Conservation (phyloP, 2,888 invertebrate species). For the Mallateleia sp. region DNA sequence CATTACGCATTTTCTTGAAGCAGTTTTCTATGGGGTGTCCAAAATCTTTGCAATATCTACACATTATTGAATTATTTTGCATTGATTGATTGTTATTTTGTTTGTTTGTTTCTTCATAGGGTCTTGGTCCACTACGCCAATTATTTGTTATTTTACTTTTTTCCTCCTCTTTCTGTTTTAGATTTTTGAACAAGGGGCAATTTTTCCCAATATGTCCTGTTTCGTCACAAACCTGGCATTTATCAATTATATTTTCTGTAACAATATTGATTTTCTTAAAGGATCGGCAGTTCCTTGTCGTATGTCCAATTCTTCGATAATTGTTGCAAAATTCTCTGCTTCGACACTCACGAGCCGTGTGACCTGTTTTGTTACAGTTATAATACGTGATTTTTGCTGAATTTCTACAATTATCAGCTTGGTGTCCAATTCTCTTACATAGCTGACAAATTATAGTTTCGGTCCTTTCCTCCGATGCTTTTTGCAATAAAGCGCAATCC, state of each 20-base stretch:
- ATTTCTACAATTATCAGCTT: background rate
- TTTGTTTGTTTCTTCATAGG: background rate
- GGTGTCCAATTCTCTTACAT: constrained; percentile 15
- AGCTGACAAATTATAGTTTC: constrained; percentile 15
- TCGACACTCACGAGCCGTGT: background rate
- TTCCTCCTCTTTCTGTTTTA: no score
- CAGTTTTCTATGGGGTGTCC: background rate
- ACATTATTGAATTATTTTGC: no score
- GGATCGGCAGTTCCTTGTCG: background rate
- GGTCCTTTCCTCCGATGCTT: background rate
- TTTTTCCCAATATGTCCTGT: no score
- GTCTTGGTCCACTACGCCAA: background rate
- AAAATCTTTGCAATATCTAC: constrained; percentile 3
- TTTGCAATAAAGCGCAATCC: constrained; percentile 5
- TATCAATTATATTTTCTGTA: no score
- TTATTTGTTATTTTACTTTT: no score
- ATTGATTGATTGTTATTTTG: no score
- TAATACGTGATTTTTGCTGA: no score
- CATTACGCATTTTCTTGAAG: background rate
- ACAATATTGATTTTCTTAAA: background rate
- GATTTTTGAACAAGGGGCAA: no score
- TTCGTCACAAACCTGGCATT: no score
- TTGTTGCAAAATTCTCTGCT: background rate
- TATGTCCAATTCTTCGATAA: background rate
- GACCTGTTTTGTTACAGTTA: background rate